Evolutionary conservation across 2,797 vertebrate genomes (phyloP), one percentile per base, ranked within the genome.

Genomic region (Typhlichthys subterraneus): DNA sequence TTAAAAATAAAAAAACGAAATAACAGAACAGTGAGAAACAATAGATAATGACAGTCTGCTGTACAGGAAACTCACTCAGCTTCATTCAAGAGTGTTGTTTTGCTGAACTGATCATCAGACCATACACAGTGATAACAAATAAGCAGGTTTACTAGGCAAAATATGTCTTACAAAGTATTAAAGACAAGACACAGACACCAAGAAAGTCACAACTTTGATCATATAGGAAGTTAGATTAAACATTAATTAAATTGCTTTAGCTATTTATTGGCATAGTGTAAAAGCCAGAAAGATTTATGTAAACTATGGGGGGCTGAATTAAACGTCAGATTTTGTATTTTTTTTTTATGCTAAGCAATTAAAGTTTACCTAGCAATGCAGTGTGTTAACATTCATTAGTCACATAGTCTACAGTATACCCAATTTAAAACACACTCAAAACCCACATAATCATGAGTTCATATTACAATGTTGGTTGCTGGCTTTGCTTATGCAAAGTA

Each of bases 251-350:
- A 76, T n/a, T 5, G 54, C 3, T 53, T 68, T 49, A 67, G 53
- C 13, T 45, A 60, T 65, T 56, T 49, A 63, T 13, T 31, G 31
- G 45, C 14, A n/a, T n/a, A 14, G 42, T 42, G 5, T 70, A 53
- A 65, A 57, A 6, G 11, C 45, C 6, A 62, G 8, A 53, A 76
- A 73, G 58, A 58, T 51, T 51, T 53, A 54, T 49, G 29, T 73
- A 75, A 71, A 57, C 53, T 57, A 70, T 75, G 19, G 19, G 19
- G 79, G 80, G 70, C 70, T 73, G 73, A 73, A 80, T 80, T 69
- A 80, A 73, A 78, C 53, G 63, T 63, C 59, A 62, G 64, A 70
- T 47, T 12, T 46, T 63, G 79, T 73, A 75, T 56, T 49, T n/a
- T 38, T 56, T 55, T 12, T 31, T 52, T 1, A 4, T 47, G 53